Conservation (phyloP, 1,140 invertebrate species). For the Cotesia typhae region DNA sequence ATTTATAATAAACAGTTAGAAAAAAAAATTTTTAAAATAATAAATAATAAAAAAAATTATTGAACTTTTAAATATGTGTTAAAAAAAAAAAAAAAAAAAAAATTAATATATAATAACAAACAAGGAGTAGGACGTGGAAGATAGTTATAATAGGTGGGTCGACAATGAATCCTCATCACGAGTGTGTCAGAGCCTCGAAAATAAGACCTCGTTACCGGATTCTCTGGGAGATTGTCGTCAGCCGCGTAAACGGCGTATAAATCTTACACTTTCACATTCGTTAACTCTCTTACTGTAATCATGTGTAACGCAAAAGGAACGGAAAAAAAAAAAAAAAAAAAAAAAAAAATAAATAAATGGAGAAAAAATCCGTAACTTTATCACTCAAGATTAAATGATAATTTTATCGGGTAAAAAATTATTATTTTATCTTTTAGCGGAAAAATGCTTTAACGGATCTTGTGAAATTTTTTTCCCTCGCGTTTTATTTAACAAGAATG, state of each 20-base stretch:
- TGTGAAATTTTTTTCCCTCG: neutral
- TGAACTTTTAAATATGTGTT: too few relatives aligned
- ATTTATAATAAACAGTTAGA: too few relatives aligned
- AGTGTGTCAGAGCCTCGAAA: slow-evolving; percentile 32
- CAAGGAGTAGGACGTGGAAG: too few relatives aligned
- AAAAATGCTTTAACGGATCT: too few relatives aligned
- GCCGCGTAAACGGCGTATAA: slow-evolving; percentile 20
- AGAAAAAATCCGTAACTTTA: slow-evolving; percentile 24
- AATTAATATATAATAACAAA: too few relatives aligned
- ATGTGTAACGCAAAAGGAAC: slow-evolving; percentile 10
- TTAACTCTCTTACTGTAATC: slow-evolving; percentile 17
- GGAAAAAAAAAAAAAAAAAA: too few relatives aligned
- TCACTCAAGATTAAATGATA: slow-evolving; percentile 3
- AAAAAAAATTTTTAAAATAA: too few relatives aligned
- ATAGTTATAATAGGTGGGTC: slow-evolving; percentile 3
- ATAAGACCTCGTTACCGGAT: slow-evolving; percentile 43
- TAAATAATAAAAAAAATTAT: too few relatives aligned
- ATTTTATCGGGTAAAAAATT: neutral
- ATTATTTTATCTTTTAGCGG: neutral
- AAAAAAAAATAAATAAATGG: too few relatives aligned
- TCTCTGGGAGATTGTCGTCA: slow-evolving; percentile 31
- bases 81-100: too few relatives aligned
- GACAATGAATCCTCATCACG: slow-evolving; percentile 38
- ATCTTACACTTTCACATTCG: slow-evolving; percentile 38
- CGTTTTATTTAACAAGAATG: neutral